Percentiles rank a stretch among this genome's conserved stretches.
phyloP scores from a whole-genome alignment of 2,797 vertebrate species.

The Sebastes kiyomatsui region DNA sequence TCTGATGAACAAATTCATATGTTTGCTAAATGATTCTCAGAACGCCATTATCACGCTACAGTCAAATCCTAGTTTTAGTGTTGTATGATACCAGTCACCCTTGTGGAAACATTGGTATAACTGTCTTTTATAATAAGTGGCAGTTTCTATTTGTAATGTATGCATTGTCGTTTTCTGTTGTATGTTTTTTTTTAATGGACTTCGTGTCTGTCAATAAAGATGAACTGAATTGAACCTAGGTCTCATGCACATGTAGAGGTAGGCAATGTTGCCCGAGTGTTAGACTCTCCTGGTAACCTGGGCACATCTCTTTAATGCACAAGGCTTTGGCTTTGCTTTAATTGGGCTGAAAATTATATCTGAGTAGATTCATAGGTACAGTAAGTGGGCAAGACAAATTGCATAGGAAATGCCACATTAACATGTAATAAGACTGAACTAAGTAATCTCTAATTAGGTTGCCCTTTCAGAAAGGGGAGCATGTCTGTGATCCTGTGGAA shows the following conservation, averaged over 20 bases:
- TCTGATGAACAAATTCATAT: too few species aligned
- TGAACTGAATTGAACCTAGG: too few species aligned
- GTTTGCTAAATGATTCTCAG: too few species aligned
- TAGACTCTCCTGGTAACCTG: not conserved
- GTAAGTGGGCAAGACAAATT: conserved; percentile 68
- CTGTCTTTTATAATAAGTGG: too few species aligned
- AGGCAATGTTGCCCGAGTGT: not conserved
- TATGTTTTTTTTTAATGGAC: too few species aligned
- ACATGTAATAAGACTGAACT: conserved; percentile 77
- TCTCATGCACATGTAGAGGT: not conserved
- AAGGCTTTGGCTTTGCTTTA: conserved; percentile 46
- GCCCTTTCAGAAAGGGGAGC: conserved; percentile 66
- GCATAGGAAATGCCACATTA: conserved; percentile 79
- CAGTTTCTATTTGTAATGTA: too few species aligned
- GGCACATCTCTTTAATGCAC: not conserved
- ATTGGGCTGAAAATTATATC: conserved; percentile 61
- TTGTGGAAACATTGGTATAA: too few species aligned
- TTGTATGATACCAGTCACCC: too few species aligned
- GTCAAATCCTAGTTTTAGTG: too few species aligned
- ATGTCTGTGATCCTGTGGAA: conserved; percentile 46
- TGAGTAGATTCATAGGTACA: conserved; percentile 58
- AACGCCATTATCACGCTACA: too few species aligned
- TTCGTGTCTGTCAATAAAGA: too few species aligned
- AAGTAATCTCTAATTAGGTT: conserved; percentile 75
- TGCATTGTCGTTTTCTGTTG: too few species aligned